Conservation (phyloP, 2,113 vertebrate genomes). For the Cyphomyrus discorhynchus region DNA sequence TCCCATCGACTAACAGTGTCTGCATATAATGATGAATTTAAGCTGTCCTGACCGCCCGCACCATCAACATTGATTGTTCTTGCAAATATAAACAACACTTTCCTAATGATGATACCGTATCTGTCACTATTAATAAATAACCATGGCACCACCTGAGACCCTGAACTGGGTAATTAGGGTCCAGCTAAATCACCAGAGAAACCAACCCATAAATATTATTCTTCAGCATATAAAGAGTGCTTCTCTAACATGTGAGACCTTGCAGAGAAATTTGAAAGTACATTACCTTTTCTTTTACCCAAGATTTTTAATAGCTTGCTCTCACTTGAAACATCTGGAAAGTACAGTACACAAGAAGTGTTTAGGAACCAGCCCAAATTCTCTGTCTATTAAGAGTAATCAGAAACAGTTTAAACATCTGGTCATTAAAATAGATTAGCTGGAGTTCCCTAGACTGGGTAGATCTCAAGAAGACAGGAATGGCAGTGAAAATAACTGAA, state of each 20-base stretch:
- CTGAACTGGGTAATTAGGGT: not conserved
- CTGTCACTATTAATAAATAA: slow-evolving; percentile 11
- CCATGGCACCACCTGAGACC: not conserved
- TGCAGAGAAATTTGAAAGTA: not conserved
- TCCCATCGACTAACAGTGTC: not conserved
- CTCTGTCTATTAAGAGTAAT: not conserved
- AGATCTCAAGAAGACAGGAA: not conserved
- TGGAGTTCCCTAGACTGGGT: not conserved
- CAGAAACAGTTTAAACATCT: not conserved
- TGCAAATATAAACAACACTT: slow-evolving; percentile 17
- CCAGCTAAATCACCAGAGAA: not conserved
- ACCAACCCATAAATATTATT: not conserved
- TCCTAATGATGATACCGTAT: slow-evolving; percentile 16
- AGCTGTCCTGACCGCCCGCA: not conserved
- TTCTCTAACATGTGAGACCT: not conserved
- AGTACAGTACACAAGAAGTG: slow-evolving; percentile 24
- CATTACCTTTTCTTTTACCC: slow-evolving; percentile 67
- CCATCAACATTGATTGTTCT: not conserved
- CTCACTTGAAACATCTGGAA: slow-evolving; percentile 63
- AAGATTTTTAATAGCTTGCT: slow-evolving; percentile 72
- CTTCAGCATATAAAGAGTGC: not conserved
- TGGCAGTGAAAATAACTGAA: not conserved
- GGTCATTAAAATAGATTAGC: not conserved
- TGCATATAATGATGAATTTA: slow-evolving; percentile 13
- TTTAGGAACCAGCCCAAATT: not conserved